Conservation (phyloP, 64 coral and sea anemone genomes). For the Pocillopora verrucosa region DNA sequence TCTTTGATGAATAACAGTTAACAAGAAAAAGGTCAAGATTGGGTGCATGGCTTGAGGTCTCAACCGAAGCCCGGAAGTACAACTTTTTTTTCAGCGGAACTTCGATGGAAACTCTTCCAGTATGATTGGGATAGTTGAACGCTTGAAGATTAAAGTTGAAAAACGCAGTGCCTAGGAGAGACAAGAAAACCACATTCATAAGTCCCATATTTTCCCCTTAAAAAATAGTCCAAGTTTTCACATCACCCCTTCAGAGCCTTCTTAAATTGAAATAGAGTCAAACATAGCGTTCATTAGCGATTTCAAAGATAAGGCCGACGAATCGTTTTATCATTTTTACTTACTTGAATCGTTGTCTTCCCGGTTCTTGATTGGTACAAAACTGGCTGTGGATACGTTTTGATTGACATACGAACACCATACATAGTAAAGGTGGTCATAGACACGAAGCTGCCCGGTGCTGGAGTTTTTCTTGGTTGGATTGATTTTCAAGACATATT, state of each 20-base stretch:
- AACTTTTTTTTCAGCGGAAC: background rate
- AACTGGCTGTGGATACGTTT: background rate
- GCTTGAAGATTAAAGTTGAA: background rate
- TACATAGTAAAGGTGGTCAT: background rate
- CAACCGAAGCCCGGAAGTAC: background rate
- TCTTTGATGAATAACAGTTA: background rate
- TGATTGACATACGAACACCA: background rate
- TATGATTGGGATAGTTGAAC: background rate
- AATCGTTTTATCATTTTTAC: background rate
- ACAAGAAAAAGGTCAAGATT: background rate
- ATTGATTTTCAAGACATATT: background rate
- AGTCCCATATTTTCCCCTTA: too few relatives aligned
- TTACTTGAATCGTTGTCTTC: slow-evolving; percentile 3
- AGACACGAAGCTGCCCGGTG: background rate
- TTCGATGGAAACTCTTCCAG: background rate
- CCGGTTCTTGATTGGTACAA: background rate
- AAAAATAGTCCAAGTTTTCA: too few relatives aligned
- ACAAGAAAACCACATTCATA: background rate
- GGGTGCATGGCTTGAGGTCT: background rate
- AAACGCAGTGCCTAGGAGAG: background rate
- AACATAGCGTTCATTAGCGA: too few relatives aligned
- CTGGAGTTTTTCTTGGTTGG: background rate
- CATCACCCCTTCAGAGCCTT: too few relatives aligned
- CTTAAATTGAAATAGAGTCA: too few relatives aligned
- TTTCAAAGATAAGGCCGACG: too few relatives aligned